These are phyloP conservation scores for Frieseomelitta varia DNA, from an alignment of 1,140 invertebrate species.

Conservation along the genomic window DNA sequence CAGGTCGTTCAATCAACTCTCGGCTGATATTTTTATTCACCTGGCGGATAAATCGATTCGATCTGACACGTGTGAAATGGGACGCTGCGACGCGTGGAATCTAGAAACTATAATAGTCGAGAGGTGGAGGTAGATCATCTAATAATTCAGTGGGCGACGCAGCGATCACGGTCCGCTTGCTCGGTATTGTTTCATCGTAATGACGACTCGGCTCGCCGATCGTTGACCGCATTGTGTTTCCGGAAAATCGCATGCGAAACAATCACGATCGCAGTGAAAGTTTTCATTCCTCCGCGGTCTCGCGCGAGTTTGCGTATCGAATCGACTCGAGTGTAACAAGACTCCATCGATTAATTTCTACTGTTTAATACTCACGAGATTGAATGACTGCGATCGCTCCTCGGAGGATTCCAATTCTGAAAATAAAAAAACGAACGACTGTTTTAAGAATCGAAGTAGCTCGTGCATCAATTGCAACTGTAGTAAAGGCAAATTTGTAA, in stretches of 20 bases:
- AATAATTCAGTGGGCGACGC: conserved; percentile 32
- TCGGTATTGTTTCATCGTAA: conserved; percentile 45
- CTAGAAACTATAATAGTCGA: background rate
- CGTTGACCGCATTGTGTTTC: conserved; percentile 53
- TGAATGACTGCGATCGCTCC: too few species aligned
- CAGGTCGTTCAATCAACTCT: conserved; percentile 23
- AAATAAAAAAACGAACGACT: too few species aligned
- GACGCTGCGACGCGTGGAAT: background rate
- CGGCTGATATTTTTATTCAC: background rate
- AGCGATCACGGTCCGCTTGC: conserved; percentile 40
- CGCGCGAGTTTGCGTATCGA: background rate
- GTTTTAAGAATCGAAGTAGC: too few species aligned
- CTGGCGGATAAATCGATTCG: conserved; percentile 8
- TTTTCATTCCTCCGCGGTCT: background rate
- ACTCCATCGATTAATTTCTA: background rate
- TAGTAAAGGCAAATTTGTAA: too few species aligned
- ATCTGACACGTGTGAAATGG: background rate
- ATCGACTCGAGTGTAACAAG: background rate
- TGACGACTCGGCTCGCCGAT: conserved; percentile 35
- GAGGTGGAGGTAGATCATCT: background rate
- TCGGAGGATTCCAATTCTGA: too few species aligned
- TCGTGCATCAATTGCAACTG: too few species aligned
- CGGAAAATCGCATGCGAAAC: conserved; percentile 51
- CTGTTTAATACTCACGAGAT: too few species aligned
- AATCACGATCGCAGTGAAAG: conserved; percentile 40